phyloP scores from a whole-genome alignment of 2,113 vertebrate species.

The Toxostoma redivivum region DNA sequence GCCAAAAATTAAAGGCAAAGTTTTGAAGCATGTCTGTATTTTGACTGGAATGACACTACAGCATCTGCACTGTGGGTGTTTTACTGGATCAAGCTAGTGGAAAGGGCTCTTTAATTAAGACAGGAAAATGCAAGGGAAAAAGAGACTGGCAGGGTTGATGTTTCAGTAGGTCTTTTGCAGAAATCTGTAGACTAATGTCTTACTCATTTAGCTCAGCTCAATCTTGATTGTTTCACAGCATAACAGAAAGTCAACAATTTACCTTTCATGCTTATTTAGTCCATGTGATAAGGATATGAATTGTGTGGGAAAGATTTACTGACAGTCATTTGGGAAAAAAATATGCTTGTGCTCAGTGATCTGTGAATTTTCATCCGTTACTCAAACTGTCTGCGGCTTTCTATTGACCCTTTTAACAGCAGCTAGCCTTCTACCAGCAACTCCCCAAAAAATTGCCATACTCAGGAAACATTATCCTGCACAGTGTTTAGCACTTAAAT shows the following conservation, averaged over 20 bases:
- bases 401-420: conserved; percentile 13
- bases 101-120: conserved; percentile 32
- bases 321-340: not conserved
- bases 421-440: not conserved
- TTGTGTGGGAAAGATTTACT: not conserved
- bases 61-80: not conserved
- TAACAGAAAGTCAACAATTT: conserved; percentile 3
- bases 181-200: not conserved
- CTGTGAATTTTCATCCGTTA: not conserved
- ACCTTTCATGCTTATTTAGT: conserved; percentile 11
- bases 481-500: conserved; percentile 58
- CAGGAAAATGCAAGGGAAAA: not conserved
- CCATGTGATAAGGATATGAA: conserved; percentile 9
- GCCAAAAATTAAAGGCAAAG: conserved; percentile 54
- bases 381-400: conserved; percentile 28
- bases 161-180: not conserved
- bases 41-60: not conserved
- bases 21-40: conserved; percentile 6
- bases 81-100: not conserved
- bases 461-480: conserved; percentile 53
- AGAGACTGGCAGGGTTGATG: not conserved
- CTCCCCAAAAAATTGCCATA: not conserved
- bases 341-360: not conserved
- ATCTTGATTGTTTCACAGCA: conserved; percentile 1
- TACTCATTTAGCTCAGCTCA: not conserved